phyloP scores from a whole-genome alignment of 2,797 vertebrate genomes.

The Erithacus rubecula region DNA sequence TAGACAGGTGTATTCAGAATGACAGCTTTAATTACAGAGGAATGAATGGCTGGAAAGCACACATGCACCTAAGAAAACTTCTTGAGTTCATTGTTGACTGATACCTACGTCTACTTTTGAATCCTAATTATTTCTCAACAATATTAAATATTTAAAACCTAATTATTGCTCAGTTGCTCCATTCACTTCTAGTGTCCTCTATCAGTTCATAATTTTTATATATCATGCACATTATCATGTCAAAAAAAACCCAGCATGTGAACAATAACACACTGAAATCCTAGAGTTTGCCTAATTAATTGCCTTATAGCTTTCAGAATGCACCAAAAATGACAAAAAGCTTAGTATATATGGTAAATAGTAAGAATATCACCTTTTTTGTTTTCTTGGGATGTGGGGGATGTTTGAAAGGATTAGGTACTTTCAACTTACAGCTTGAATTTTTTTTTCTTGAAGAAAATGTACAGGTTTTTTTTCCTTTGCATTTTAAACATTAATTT shows the following conservation, averaged over 20 bases:
- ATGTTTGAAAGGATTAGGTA: background rate
- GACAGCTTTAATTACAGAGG: slow-evolving; percentile 9
- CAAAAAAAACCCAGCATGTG: background rate
- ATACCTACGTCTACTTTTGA: background rate
- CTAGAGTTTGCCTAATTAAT: slow-evolving; percentile 53
- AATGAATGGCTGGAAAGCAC: background rate
- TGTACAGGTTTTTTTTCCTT: slow-evolving; percentile 2
- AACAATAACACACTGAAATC: slow-evolving; percentile 41
- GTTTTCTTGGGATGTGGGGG: background rate
- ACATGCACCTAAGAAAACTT: background rate
- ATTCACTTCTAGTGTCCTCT: background rate
- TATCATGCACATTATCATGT: background rate
- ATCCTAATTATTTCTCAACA: slow-evolving; percentile 29
- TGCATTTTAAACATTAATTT: slow-evolving; percentile 73
- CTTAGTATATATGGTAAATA: slow-evolving; percentile 38
- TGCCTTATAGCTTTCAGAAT: slow-evolving; percentile 46
- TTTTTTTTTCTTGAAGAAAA: slow-evolving; percentile 51
- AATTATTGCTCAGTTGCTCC: background rate
- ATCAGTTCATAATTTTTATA: background rate
- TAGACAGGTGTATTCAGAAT: background rate
- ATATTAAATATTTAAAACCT: slow-evolving; percentile 38
- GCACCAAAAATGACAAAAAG: slow-evolving; percentile 1
- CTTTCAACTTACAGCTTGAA: slow-evolving; percentile 44
- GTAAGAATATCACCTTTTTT: slow-evolving; percentile 7
- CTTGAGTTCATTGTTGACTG: background rate